Evolutionary conservation across 2,113 vertebrate genomes (phyloP).

Genomic region (Potamarius usumacintae): DNA sequence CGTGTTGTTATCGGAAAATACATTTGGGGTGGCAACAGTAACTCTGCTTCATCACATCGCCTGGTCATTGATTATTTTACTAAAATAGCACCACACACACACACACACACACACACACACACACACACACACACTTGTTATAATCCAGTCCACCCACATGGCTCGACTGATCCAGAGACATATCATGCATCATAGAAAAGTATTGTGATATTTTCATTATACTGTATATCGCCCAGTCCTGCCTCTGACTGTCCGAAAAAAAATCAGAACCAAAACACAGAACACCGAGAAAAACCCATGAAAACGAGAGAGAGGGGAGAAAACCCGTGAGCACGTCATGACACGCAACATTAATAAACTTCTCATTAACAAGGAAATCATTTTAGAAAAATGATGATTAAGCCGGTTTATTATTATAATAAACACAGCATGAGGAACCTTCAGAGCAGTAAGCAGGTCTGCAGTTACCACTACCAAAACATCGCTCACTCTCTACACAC

Average conservation of each 20-base stretch:
- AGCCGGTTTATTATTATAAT: neutral
- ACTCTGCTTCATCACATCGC: neutral
- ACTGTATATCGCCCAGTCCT: neutral
- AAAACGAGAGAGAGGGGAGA: neutral
- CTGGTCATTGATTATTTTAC: neutral
- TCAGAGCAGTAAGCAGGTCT: constrained; percentile 12
- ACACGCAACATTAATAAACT: constrained; percentile 13
- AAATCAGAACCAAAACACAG: neutral
- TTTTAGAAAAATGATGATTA: neutral
- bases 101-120: neutral
- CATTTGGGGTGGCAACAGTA: neutral
- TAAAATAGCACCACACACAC: neutral
- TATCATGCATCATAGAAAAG: neutral
- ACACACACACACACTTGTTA: neutral
- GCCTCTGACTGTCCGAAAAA: neutral
- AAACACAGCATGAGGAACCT: too few relatives aligned
- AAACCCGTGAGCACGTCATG: neutral
- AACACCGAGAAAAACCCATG: neutral
- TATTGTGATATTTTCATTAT: neutral
- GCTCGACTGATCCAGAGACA: neutral
- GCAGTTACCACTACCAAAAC: constrained; percentile 4
- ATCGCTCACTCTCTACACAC: neutral
- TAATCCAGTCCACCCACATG: neutral
- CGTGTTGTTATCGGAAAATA: neutral
- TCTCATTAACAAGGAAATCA: neutral